Conservation (phyloP, 2,888 invertebrate species). For the Pyrrhia umbra region DNA sequence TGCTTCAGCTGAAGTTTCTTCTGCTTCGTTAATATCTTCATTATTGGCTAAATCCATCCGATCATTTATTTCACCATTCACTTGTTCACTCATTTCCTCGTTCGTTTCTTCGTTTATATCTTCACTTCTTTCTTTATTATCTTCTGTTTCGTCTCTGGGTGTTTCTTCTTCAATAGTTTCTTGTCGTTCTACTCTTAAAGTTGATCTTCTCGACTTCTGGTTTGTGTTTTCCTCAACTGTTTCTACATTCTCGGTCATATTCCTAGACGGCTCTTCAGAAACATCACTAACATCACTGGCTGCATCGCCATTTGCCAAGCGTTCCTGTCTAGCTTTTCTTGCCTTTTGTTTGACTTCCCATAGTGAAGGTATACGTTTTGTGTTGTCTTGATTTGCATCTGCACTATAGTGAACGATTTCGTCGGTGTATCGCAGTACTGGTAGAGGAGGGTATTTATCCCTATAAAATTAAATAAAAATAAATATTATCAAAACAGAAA, state of each 20-base stretch:
- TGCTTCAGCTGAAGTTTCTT: background rate
- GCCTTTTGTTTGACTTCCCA: conserved; percentile 41
- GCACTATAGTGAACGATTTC: conserved; percentile 63
- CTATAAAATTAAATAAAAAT: conserved; percentile 62
- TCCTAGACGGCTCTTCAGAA: conserved; percentile 39
- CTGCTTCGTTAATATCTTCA: background rate
- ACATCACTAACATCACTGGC: conserved; percentile 24
- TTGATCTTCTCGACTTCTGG: conserved; percentile 24
- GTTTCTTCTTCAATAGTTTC: conserved; percentile 43
- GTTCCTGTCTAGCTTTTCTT: conserved; percentile 41
- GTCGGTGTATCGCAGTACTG: conserved; percentile 66
- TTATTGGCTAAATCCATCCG: background rate
- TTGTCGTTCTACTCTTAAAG: conserved; percentile 41
- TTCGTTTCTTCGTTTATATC: conserved; percentile 1
- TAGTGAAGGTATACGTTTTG: conserved; percentile 52
- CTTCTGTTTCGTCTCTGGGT: background rate
- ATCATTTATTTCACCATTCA: background rate
- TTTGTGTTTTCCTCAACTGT: conserved; percentile 13
- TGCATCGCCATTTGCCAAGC: conserved; percentile 16
- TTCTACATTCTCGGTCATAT: conserved; percentile 31
- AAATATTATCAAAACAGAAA: background rate
- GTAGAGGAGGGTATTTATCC: conserved; percentile 70
- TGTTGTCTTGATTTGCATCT: conserved; percentile 44
- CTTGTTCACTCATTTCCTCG: background rate
- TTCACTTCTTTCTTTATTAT: conserved; percentile 8